phyloP scores from a whole-genome alignment of 53 echinoderm and acorn worm species.

The Echinarachnius parma region DNA sequence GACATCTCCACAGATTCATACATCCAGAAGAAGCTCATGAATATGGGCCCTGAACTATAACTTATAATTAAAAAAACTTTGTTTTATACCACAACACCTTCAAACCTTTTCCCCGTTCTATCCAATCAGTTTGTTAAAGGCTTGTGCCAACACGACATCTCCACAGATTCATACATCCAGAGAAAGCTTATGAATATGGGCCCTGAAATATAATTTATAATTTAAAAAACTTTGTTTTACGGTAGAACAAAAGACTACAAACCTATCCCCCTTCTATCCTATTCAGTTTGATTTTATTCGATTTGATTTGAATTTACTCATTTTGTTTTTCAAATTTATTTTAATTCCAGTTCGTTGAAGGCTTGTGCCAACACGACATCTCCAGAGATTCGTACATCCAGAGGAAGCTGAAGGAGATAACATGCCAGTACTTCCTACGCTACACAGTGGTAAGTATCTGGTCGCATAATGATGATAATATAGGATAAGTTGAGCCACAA shows the following conservation, averaged over 20 bases:
- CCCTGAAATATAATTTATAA: too few relatives aligned
- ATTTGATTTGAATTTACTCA: too few relatives aligned
- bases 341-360: slow-evolving; percentile 71
- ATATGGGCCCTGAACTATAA: slow-evolving; percentile 63
- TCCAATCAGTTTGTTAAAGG: slow-evolving; percentile 69
- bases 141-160: slow-evolving; percentile 51
- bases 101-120: too few relatives aligned
- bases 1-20: slow-evolving; percentile 54
- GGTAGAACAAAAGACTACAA: too few relatives aligned
- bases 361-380: slow-evolving; percentile 64
- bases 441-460: slow-evolving; percentile 75
- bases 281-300: too few relatives aligned
- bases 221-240: too few relatives aligned
- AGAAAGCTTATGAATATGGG: slow-evolving; percentile 64
- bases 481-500: too few relatives aligned
- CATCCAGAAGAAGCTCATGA: slow-evolving; percentile 64
- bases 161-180: slow-evolving; percentile 57
- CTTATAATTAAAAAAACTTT: too few relatives aligned
- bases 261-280: too few relatives aligned
- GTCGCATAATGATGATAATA: too few relatives aligned
- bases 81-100: too few relatives aligned
- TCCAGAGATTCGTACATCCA: slow-evolving; percentile 72
- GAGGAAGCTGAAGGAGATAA: slow-evolving; percentile 77
- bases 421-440: slow-evolving; percentile 74
- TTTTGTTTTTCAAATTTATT: too few relatives aligned